Conservation (phyloP, 2,113 vertebrate species). For the Poeciliopsis retropinna region DNA sequence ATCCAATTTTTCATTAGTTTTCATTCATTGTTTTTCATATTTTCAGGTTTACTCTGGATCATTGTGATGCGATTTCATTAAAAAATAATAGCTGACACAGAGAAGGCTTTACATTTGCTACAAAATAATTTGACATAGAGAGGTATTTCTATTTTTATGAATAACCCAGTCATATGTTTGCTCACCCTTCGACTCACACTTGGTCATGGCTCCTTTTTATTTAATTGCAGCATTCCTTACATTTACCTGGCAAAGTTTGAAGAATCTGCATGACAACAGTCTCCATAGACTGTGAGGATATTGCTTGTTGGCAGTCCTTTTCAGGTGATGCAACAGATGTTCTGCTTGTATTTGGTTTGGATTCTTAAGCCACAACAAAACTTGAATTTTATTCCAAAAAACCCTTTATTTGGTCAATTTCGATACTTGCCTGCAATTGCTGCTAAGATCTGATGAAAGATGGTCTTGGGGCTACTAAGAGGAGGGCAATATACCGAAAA, state of each 20-base stretch:
- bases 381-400: background rate
- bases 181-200: background rate
- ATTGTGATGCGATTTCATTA: too few relatives aligned
- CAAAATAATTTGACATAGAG: background rate
- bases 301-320: background rate
- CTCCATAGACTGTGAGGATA: background rate
- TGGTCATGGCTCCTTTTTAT: background rate
- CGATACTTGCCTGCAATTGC: too few relatives aligned
- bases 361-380: background rate
- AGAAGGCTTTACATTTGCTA: too few relatives aligned
- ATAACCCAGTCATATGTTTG: background rate
- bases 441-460: too few relatives aligned
- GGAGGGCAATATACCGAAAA: too few relatives aligned
- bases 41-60: too few relatives aligned
- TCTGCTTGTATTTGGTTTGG: background rate
- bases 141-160: background rate
- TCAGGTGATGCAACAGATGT: background rate
- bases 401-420: too few relatives aligned
- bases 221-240: background rate
- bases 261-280: background rate
- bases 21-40: too few relatives aligned
- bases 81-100: too few relatives aligned
- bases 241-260: background rate
- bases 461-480: too few relatives aligned
- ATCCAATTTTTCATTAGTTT: too few relatives aligned